These are phyloP conservation scores for Patella depressa DNA, from an alignment of 2,888 invertebrate genomes.

Conservation along the genomic window DNA sequence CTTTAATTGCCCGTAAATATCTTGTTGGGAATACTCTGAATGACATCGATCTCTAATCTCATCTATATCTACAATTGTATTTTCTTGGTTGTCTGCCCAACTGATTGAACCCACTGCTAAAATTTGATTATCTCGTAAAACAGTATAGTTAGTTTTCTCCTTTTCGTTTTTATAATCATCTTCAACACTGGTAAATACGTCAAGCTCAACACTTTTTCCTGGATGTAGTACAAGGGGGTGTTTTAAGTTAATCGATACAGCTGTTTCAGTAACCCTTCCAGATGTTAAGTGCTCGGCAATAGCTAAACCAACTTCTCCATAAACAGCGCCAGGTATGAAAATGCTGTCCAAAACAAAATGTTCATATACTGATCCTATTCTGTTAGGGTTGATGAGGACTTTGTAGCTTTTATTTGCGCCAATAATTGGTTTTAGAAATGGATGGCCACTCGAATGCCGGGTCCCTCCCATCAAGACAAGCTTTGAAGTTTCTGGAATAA, in stretches of 20 bases:
- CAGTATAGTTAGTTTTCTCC: neutral
- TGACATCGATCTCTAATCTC: neutral
- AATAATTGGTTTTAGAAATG: conserved; percentile 6
- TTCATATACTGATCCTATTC: conserved; percentile 43
- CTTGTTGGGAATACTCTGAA: neutral
- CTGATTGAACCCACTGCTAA: neutral
- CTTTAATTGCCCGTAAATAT: conserved; percentile 16
- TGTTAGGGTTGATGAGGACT: conserved; percentile 28
- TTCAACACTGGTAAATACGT: neutral
- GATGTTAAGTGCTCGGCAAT: conserved; percentile 21
- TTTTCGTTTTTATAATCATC: neutral
- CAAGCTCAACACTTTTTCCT: neutral
- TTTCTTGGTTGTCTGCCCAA: neutral
- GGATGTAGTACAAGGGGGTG: neutral
- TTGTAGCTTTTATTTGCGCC: conserved; percentile 20
- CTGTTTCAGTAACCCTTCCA: neutral
- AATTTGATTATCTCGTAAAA: neutral
- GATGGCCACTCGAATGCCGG: conserved; percentile 16
- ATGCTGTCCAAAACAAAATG: conserved; percentile 34
- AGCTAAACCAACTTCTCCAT: conserved; percentile 42
- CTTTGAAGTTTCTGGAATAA: conserved; percentile 31
- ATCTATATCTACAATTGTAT: neutral
- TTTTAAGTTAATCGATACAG: neutral
- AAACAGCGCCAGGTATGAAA: conserved; percentile 43
- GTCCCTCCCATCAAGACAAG: conserved; percentile 25